phyloP scores from a whole-genome alignment of 2,888 invertebrate species.

The Cerastoderma edule region DNA sequence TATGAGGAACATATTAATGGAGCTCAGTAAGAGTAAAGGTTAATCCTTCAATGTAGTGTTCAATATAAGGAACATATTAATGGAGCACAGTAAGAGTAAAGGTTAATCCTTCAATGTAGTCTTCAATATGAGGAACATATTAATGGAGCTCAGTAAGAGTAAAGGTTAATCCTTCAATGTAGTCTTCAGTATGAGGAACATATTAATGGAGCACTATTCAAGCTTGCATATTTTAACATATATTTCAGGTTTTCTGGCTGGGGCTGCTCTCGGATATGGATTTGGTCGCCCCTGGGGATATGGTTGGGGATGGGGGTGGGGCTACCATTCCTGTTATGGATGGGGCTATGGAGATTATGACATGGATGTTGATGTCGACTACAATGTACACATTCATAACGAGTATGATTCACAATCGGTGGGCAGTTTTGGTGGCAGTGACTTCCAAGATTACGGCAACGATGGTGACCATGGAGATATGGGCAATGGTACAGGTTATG shows the following conservation, averaged over 20 bases:
- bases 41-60: too few species aligned
- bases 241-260: constrained; percentile 51
- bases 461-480: constrained; percentile 36
- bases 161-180: too few species aligned
- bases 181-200: too few species aligned
- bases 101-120: too few species aligned
- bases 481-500: constrained; percentile 38
- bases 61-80: too few species aligned
- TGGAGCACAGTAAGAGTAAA: too few species aligned
- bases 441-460: constrained; percentile 52
- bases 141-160: too few species aligned
- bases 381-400: constrained; percentile 42
- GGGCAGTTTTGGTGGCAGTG: constrained; percentile 48
- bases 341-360: constrained; percentile 59
- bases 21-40: too few species aligned
- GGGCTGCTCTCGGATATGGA: constrained; percentile 48
- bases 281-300: constrained; percentile 53
- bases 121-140: too few species aligned
- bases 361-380: constrained; percentile 49
- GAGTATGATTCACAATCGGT: constrained; percentile 48
- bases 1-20: too few species aligned
- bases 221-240: constrained; percentile 22
- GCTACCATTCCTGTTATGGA: constrained; percentile 52
- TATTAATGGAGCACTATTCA: too few species aligned
- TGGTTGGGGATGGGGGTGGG: constrained; percentile 60